These are phyloP conservation scores for Serilophus lunatus DNA, from an alignment of 2,113 vertebrate genomes.

Conservation along the genomic window DNA sequence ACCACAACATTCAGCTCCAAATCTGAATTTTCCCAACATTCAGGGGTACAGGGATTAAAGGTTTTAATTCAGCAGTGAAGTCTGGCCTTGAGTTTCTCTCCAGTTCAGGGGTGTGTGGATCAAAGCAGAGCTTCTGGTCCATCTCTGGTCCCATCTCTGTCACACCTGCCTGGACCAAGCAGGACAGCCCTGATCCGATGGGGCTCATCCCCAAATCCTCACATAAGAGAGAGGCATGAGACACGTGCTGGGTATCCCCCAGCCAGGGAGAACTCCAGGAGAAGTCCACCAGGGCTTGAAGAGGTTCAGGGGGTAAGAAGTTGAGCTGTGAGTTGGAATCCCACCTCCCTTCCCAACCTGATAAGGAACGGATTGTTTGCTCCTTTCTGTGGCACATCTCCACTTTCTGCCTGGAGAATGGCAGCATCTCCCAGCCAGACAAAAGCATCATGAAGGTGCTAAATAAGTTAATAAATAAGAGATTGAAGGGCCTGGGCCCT, in stretches of 20 bases:
- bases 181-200: fast-evolving
- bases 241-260: fast-evolving
- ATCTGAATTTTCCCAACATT: neutral
- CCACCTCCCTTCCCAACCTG: neutral
- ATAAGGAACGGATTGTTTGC: neutral
- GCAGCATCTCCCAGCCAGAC: neutral
- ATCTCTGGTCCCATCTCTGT: neutral
- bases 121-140: neutral
- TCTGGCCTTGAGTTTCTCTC: neutral
- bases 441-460: neutral
- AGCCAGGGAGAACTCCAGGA: neutral
- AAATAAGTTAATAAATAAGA: neutral
- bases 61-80: neutral
- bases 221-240: fast-evolving
- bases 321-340: neutral
- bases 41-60: neutral
- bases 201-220: neutral
- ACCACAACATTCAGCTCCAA: neutral
- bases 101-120: neutral
- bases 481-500: neutral
- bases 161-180: neutral
- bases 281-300: neutral
- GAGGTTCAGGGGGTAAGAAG: neutral
- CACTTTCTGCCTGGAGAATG: neutral
- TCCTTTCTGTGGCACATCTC: neutral